These are phyloP conservation scores for Zaprionus capensis DNA, from an alignment of 1,140 invertebrate species.

Conservation along the genomic window DNA sequence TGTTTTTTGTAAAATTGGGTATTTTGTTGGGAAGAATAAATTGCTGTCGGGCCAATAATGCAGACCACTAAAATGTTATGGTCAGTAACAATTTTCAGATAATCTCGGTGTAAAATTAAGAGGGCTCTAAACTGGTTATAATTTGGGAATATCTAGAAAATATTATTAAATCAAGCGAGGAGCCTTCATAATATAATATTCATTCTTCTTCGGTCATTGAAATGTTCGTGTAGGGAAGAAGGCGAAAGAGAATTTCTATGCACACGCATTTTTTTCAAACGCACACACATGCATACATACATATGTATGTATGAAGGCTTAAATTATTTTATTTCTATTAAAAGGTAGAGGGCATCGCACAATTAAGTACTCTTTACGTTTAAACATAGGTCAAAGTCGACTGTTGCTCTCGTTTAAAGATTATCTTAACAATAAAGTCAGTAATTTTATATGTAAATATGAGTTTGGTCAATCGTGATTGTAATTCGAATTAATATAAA, in stretches of 20 bases:
- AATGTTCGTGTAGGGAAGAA: too few relatives aligned
- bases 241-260: too few relatives aligned
- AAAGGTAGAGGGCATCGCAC: too few relatives aligned
- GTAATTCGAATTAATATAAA: constrained; percentile 13
- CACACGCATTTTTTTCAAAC: too few relatives aligned
- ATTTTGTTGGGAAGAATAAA: constrained; percentile 15
- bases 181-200: too few relatives aligned
- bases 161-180: not conserved
- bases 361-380: too few relatives aligned
- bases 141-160: not conserved
- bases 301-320: too few relatives aligned
- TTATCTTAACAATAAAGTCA: not conserved
- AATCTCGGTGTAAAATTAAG: not conserved
- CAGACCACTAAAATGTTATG: constrained; percentile 22
- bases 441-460: not conserved
- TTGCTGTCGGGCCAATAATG: constrained; percentile 2
- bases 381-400: too few relatives aligned
- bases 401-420: not conserved
- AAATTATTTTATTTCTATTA: too few relatives aligned
- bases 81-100: constrained; percentile 26
- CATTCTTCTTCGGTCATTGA: too few relatives aligned
- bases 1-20: constrained; percentile 16
- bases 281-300: too few relatives aligned
- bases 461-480: not conserved
- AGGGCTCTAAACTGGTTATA: not conserved